These are phyloP conservation scores for Bothrops jararaca DNA, from an alignment of 2,113 vertebrate species.

Conservation along the genomic window DNA sequence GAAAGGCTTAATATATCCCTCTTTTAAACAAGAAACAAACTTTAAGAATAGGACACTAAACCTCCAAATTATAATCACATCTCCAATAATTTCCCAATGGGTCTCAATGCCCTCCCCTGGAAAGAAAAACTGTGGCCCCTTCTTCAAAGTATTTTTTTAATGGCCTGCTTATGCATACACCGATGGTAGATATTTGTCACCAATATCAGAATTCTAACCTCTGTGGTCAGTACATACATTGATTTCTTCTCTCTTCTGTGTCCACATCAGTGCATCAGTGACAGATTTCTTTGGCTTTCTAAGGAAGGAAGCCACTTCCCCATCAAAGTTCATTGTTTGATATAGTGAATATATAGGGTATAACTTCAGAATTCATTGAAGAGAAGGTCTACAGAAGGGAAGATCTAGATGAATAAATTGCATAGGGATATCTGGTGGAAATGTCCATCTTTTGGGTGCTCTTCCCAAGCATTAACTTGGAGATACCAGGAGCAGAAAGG, in stretches of 20 bases:
- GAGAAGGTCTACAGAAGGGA: not conserved
- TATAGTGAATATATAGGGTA: not conserved
- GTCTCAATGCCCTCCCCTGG: not conserved
- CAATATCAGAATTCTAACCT: not conserved
- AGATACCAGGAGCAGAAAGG: not conserved
- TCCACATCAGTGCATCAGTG: not conserved
- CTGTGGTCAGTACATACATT: not conserved
- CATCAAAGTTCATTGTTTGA: not conserved
- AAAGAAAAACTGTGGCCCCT: not conserved
- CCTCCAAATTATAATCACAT: not conserved
- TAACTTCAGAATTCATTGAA: not conserved
- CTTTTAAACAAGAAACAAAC: not conserved
- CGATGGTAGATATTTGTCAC: not conserved
- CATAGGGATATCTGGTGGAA: not conserved
- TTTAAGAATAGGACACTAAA: not conserved
- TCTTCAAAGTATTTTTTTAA: not conserved
- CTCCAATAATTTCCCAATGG: not conserved
- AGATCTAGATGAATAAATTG: not conserved
- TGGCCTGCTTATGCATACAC: not conserved
- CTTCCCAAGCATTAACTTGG: not conserved
- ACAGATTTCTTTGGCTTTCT: not conserved
- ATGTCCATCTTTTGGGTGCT: not conserved
- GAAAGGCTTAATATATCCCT: not conserved
- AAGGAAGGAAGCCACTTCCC: not conserved
- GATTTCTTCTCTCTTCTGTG: not conserved